These are phyloP conservation scores for Marronus borbonicus DNA, from an alignment of 2,888 invertebrate species.

Conservation along the genomic window DNA sequence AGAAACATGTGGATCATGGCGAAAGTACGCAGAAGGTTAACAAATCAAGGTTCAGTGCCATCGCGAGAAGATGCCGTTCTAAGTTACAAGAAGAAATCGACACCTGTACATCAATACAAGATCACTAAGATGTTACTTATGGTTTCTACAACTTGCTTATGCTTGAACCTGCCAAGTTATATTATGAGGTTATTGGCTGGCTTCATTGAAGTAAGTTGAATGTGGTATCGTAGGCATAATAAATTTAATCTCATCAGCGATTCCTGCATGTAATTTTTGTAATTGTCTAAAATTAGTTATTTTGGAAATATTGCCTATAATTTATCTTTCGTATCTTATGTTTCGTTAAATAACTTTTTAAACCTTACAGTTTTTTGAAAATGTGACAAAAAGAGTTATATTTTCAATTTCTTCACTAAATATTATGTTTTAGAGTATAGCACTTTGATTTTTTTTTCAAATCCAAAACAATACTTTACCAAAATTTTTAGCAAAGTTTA, in stretches of 20 bases:
- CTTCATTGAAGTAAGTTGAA: slow-evolving; percentile 52
- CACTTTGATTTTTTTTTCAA: too few relatives aligned
- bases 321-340: too few relatives aligned
- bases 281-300: too few relatives aligned
- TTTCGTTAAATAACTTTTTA: too few relatives aligned
- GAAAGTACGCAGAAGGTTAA: slow-evolving; percentile 58
- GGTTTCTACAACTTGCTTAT: slow-evolving; percentile 85
- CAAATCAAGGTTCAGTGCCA: slow-evolving; percentile 51
- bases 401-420: too few relatives aligned
- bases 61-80: slow-evolving; percentile 57
- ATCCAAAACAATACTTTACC: too few relatives aligned
- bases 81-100: slow-evolving; percentile 60
- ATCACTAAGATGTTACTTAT: slow-evolving; percentile 88
- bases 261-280: neutral
- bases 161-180: slow-evolving; percentile 85
- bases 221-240: slow-evolving; percentile 18
- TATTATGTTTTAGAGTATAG: too few relatives aligned
- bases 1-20: slow-evolving; percentile 77
- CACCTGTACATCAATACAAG: slow-evolving; percentile 70
- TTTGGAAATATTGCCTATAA: too few relatives aligned
- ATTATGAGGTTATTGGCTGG: slow-evolving; percentile 77
- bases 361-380: too few relatives aligned
- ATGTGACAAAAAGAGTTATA: too few relatives aligned
- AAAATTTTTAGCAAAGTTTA: too few relatives aligned
- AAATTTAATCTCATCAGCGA: neutral